Conservation (phyloP, 2,888 invertebrate genomes). For the Cheilosia vernalis region DNA sequence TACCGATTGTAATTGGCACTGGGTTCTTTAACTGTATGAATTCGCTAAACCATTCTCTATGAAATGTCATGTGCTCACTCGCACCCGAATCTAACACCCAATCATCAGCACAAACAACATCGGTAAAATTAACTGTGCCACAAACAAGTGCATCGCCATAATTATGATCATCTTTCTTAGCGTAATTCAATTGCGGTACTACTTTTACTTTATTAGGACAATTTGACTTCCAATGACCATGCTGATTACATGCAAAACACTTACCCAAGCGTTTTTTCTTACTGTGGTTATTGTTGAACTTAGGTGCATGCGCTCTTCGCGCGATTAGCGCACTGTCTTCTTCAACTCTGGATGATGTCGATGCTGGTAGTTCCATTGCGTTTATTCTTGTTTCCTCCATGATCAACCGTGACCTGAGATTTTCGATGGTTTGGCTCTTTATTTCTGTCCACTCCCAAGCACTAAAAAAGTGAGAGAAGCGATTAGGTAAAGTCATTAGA, state of each 20-base stretch:
- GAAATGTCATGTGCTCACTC: constrained; percentile 4
- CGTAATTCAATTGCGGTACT: not conserved
- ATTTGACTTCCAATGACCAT: constrained; percentile 5
- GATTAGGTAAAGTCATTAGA: constrained; percentile 33
- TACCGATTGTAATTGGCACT: constrained; percentile 1
- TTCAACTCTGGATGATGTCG: not conserved
- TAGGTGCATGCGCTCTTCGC: not conserved
- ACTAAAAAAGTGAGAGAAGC: constrained; percentile 31
- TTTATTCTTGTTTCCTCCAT: constrained; percentile 43
- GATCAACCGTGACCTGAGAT: constrained; percentile 39
- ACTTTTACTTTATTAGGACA: not conserved
- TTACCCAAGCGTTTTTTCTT: constrained; percentile 25
- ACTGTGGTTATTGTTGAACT: constrained; percentile 15
- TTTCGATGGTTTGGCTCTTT: constrained; percentile 38
- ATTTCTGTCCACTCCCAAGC: constrained; percentile 46
- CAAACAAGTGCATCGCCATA: too few relatives aligned
- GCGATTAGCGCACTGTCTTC: not conserved
- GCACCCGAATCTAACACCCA: not conserved
- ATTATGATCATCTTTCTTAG: not conserved
- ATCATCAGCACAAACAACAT: not conserved
- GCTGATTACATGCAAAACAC: not conserved
- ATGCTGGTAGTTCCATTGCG: too few relatives aligned
- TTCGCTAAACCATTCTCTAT: not conserved
- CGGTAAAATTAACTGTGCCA: not conserved
- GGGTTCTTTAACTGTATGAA: not conserved